Evolutionary conservation across 2,797 vertebrate genomes (phyloP), one percentile per base, ranked within the genome.

Genomic region (Protosalanx chinensis): DNA sequence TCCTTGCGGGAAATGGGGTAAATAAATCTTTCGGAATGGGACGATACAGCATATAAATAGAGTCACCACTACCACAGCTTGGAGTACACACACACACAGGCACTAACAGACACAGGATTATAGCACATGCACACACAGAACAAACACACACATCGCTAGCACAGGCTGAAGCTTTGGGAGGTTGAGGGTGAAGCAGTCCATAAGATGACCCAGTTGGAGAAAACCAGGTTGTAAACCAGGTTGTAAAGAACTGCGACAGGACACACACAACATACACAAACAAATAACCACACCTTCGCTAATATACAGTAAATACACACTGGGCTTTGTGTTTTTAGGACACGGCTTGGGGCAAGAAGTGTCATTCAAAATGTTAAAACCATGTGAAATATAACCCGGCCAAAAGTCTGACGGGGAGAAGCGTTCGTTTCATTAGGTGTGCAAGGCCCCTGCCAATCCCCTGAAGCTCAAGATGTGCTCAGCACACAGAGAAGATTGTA

Each of bases 221-320:
- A 86, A 90, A 91, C 70, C 87, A 85, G 88, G 85, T 72, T 84
- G 72, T 77, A 86, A 90, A 91, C 70, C 87, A 85, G 88, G 85
- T 72, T 84, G 72, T 77, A 72, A 79, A 76, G 73, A 81, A 76
- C 1, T 8, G 46, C 23, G 15, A 58, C 33, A n/a, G 69, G 3
- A 69, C 13, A 35, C 16, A 64, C 30, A 64, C 62, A 32, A 30
- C 60, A 33, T 13, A 62, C 15, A 35, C 61, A 63, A 30, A 63
- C 30, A 63, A 30, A 63, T 30, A 35, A 3, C 30, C 29, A 63
- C 61, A 63, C 35, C 12, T 3, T 12, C 63, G 23, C 63, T 13
- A 18, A 20, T 65, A 32, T 18, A 51, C 57, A 63, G 8, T 23
- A 35, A 30, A 8, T 2, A 29, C 66, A 58, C 60, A 60, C 51